A percentile compares a stretch with the other conserved stretches of the same genome.
phyloP scores from a whole-genome alignment of 2,888 invertebrate species.

The Chymomyza caudatula region DNA sequence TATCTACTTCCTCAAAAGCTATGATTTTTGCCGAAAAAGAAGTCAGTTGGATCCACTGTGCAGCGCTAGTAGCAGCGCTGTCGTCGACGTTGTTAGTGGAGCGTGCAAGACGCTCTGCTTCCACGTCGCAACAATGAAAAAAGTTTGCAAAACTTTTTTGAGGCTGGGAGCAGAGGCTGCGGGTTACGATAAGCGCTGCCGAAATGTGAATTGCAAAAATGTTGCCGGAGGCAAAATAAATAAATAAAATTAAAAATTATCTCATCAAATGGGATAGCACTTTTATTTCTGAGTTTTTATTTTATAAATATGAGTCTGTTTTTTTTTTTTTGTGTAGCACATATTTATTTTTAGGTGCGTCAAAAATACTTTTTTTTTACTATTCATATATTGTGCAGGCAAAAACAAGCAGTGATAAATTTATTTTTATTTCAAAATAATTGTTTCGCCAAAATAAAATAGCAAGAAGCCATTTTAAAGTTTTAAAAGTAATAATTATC shows the following conservation, averaged over 20 bases:
- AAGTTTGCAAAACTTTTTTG: not conserved
- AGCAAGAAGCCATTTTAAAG: not conserved
- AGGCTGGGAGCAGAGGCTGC: conserved; percentile 8
- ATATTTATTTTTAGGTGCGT: not conserved
- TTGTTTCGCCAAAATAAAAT: not conserved
- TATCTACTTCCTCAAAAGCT: no score
- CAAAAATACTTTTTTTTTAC: not conserved
- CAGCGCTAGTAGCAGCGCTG: not conserved
- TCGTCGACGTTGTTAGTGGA: conserved; percentile 42
- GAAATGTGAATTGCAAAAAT: conserved; percentile 60
- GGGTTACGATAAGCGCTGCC: not conserved
- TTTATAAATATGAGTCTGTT: no score
- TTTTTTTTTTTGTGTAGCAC: not conserved
- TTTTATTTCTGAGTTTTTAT: not conserved
- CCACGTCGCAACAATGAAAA: conserved; percentile 6
- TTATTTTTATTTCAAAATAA: no score
- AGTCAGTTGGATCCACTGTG: no score
- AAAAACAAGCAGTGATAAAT: not conserved
- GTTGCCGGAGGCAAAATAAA: conserved; percentile 42
- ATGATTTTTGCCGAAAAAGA: no score
- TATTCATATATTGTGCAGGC: not conserved
- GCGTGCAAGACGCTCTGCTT: conserved; percentile 44
- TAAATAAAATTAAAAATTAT: conserved; percentile 51
- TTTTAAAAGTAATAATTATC: not conserved
- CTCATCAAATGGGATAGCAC: not conserved